Evolutionary conservation across 1,140 invertebrate species (phyloP).

Genomic region (Leptinotarsa defecta): DNA sequence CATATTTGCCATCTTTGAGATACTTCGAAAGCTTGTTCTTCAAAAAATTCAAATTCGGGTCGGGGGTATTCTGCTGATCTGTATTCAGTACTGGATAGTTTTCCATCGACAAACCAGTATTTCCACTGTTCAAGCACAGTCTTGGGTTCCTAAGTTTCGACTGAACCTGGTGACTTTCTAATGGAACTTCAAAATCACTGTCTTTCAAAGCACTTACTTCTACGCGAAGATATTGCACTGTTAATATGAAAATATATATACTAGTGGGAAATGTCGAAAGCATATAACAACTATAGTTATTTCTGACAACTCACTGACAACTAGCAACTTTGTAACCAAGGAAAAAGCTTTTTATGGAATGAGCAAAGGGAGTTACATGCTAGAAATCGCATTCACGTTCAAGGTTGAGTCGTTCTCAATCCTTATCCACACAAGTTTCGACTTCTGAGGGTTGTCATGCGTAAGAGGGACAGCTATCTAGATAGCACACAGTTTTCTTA

Average conservation of each 20-base stretch:
- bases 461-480: too few species aligned
- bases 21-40: not conserved
- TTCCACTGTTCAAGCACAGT: not conserved
- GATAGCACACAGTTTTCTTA: too few species aligned
- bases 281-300: not conserved
- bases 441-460: too few species aligned
- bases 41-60: not conserved
- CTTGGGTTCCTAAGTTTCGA: not conserved
- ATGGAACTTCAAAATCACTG: not conserved
- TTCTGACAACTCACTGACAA: not conserved
- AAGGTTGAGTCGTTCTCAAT: too few species aligned
- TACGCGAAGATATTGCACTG: not conserved
- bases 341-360: too few species aligned
- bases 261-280: not conserved
- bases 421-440: too few species aligned
- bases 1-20: not conserved
- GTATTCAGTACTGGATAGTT: not conserved
- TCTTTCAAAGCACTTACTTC: not conserved
- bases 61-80: not conserved
- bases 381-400: too few species aligned
- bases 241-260: not conserved
- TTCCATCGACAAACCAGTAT: not conserved
- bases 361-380: too few species aligned
- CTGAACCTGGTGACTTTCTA: not conserved
- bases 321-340: too few species aligned